Base-by-base conservation (phyloP, 2,797 vertebrate genomes). In the Parauchenoglanis punctatus region DNA sequence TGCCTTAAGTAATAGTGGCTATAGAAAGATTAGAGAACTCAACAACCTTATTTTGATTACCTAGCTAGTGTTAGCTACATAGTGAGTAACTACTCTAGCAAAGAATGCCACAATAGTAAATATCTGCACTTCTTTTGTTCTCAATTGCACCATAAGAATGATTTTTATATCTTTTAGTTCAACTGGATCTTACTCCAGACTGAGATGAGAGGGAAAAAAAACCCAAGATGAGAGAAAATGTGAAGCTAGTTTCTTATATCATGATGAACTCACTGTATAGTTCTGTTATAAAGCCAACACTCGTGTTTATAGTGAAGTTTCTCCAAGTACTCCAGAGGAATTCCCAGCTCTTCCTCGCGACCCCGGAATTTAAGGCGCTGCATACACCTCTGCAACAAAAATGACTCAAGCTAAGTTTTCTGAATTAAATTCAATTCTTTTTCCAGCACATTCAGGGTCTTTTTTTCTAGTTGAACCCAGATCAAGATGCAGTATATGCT, bases 281-380 rank as follows among this genome's bases (percentile, higher is more conserved):
- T 96, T 84, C 94, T 93, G 91, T 96, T 92, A 15, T 93, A 88
- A 13, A 97, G 95, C 97, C 97, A 97, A 17, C 90, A 85, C 88
- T 98, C 96, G 0, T 97, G 97, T 90, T 97, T 98, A 59, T 93
- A 94, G 90, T 97, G 97, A 15, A 98, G 94, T 72, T 96, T 96
- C 89, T 97, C 95, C 83, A 97, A 92, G 86, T 97, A 97, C 10
- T 98, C 97, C 0, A 97, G 92, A 65, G 96, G 96, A 88, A 97
- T 95, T 63, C 93, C 96, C 93, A 96, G 94, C 23, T 97, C 97
- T 83, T 97, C 97, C 85, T 96, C 87, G 70, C 97, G 92, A 8
- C 96, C 96, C 3, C 96, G 94, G 2, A 86, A 59, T 4, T 95
- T 93, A 89, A 97, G 90, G 56, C 97, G 94, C 91, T 96, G 95